Evolutionary conservation across 2,888 invertebrate species (phyloP), one percentile per base, ranked within the genome.

Genomic region (Nemurella pictetii): DNA sequence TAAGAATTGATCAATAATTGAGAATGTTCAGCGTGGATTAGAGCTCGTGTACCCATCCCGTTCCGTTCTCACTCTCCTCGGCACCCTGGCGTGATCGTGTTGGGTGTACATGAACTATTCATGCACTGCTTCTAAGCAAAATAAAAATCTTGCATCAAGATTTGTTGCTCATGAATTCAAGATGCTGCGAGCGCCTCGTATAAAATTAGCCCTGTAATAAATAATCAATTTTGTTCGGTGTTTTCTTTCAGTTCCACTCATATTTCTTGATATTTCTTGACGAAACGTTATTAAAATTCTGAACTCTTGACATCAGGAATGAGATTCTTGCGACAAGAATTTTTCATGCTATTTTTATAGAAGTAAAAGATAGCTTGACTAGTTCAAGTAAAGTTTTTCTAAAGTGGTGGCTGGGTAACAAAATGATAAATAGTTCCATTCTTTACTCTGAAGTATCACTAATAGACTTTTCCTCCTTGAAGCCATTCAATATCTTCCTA

Each of bases 1-100:
- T 80, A 82, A 82, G 82, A 82, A 82, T 82, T 72, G 82, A 72
- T 82, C 82, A 82, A 82, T 82, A 82, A 82, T 82, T 72, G 82
- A 82, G 75, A 2, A 26, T 75, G 25, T 75, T 75, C 25, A n/a
- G 25, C 27, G 12, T 36, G 55, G 27, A 55, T 82, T 55, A 82
- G 27, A 35, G 55, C 25, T 25, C 9, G 28, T 27, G 80, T 35
- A 26, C 15, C 9, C 9, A 9, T 12, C 55, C 15, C 9, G 55
- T 9, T 9, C 55, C 9, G 55, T 55, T 15, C 55, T 15, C 9
- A 55, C 15, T 55, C 9, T 12, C 9, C 9, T 29, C 30, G 4
- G 78, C 27, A 15, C 27, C 55, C 27, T 20, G 15, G 20, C 82
- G 55, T 72, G 72, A 81, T 81, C 81, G 81, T 25, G 12, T 35